A percentile compares a stretch with the other conserved stretches of the same genome.
These are phyloP conservation scores for Myiopsitta monachus DNA, from an alignment of 2,113 vertebrate species.

Conservation along the genomic window DNA sequence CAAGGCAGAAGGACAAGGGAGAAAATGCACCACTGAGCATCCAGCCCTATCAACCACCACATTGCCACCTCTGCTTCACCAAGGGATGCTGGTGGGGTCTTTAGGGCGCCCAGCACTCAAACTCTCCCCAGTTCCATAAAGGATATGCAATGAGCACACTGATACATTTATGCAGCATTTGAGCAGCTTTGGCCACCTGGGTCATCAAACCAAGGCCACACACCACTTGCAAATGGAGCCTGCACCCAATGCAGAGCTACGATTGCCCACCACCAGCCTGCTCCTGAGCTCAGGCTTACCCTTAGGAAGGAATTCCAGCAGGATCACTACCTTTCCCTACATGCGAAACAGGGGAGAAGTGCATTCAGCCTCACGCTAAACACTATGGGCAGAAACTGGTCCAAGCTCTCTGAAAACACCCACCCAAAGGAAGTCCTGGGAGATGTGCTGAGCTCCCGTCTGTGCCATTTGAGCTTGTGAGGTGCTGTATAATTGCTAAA, in stretches of 20 bases:
- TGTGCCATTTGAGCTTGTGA: constrained; percentile 29
- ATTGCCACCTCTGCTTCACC: background rate
- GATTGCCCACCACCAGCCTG: accelerated
- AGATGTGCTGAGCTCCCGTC: constrained; percentile 39
- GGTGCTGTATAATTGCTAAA: constrained; percentile 41
- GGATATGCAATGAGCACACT: background rate
- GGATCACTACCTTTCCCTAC: accelerated
- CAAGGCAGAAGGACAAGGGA: background rate
- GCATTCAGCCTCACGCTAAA: background rate
- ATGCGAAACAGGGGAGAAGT: accelerated
- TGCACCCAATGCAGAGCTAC: accelerated
- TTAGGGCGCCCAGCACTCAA: background rate
- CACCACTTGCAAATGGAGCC: accelerated
- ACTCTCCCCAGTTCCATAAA: accelerated
- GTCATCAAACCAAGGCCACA: background rate
- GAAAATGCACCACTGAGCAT: accelerated
- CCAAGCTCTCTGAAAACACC: background rate
- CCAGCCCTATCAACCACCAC: background rate
- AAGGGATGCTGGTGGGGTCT: accelerated
- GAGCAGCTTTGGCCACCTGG: background rate
- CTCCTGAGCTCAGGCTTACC: background rate
- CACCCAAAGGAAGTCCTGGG: constrained; percentile 25
- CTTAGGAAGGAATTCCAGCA: background rate
- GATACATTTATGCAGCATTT: accelerated
- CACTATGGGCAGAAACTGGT: background rate